Conservation (phyloP, 1,140 invertebrate genomes). For the Lanistes nyassanus region DNA sequence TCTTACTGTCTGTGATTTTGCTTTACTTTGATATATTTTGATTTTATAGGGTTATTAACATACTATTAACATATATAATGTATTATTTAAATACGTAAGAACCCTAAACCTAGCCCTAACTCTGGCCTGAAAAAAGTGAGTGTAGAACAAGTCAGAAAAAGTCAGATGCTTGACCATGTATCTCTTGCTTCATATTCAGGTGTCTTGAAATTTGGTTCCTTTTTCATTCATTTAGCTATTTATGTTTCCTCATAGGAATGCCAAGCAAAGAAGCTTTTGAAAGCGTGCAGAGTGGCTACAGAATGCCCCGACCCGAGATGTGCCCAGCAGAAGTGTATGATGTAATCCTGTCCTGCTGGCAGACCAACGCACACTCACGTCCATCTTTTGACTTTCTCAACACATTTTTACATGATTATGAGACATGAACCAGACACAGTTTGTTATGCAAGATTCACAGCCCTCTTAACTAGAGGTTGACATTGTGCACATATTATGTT, state of each 20-base stretch:
- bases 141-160: too few relatives aligned
- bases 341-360: slow-evolving; percentile 59
- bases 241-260: slow-evolving; percentile 41
- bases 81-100: too few relatives aligned
- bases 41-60: too few relatives aligned
- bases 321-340: slow-evolving; percentile 59
- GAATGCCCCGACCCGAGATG: slow-evolving; percentile 55
- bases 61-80: too few relatives aligned
- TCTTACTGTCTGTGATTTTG: too few relatives aligned
- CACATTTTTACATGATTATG: slow-evolving; percentile 59
- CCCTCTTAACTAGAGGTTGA: too few relatives aligned
- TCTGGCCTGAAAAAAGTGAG: too few relatives aligned
- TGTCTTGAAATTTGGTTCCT: not conserved
- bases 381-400: slow-evolving; percentile 64
- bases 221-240: not conserved
- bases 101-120: too few relatives aligned
- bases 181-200: not conserved
- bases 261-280: slow-evolving; percentile 61
- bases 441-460: too few relatives aligned
- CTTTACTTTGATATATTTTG: too few relatives aligned
- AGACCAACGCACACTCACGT: slow-evolving; percentile 52
- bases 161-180: too few relatives aligned
- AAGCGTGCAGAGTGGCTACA: slow-evolving; percentile 55
- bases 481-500: too few relatives aligned
- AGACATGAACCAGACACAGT: slow-evolving; percentile 26